These are phyloP conservation scores for Acleris emargana DNA, from an alignment of 2,888 invertebrate genomes.

Conservation along the genomic window DNA sequence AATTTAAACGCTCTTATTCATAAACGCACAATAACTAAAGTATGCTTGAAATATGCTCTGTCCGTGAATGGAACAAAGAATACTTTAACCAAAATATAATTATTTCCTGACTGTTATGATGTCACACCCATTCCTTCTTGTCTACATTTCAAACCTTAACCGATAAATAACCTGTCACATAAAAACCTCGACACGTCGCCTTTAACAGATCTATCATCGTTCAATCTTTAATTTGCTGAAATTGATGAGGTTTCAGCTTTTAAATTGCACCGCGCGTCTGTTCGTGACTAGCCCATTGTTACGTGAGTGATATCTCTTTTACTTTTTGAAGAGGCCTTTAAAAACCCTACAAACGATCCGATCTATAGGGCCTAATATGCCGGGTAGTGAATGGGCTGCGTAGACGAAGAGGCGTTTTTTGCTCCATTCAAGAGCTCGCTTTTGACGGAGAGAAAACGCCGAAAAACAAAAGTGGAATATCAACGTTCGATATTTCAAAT, in stretches of 20 bases:
- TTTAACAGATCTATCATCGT: conserved; percentile 21
- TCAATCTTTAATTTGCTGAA: conserved; percentile 23
- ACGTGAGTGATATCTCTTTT: conserved; percentile 36
- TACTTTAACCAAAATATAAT: no score
- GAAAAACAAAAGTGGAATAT: conserved; percentile 1
- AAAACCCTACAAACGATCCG: conserved; percentile 36
- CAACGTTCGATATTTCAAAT: not conserved
- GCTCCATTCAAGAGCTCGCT: conserved; percentile 20
- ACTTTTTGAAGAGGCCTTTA: conserved; percentile 34
- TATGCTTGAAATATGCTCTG: no score
- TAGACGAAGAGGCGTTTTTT: conserved; percentile 19
- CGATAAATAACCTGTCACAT: not conserved
- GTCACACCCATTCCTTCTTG: no score
- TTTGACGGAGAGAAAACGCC: conserved; percentile 19
- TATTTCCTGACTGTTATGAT: no score
- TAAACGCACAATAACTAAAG: no score
- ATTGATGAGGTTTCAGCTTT: conserved; percentile 34
- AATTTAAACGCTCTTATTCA: no score
- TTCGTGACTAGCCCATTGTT: conserved; percentile 35
- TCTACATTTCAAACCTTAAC: not conserved
- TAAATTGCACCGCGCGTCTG: conserved; percentile 33
- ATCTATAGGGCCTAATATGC: conserved; percentile 30
- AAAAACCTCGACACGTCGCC: conserved; percentile 6
- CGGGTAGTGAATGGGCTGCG: conserved; percentile 29
- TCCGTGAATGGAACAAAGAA: no score